Conservation (phyloP, 2,888 invertebrate species). For the Dioctria linearis region DNA sequence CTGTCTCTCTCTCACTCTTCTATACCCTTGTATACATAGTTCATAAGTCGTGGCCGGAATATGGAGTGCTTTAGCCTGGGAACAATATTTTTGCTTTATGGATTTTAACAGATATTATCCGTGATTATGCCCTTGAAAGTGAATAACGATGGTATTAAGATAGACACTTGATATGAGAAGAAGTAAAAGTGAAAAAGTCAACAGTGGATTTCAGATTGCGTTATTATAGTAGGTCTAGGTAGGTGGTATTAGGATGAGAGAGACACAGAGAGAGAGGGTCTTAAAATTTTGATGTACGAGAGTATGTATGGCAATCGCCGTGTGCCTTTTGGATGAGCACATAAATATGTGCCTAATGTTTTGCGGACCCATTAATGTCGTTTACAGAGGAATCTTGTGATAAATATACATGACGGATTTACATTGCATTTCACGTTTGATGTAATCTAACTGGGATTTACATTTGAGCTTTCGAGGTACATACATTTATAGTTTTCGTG, state of each 20-base stretch:
- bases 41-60: constrained; percentile 48
- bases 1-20: neutral
- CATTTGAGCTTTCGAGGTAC: too few species aligned
- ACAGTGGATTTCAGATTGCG: constrained; percentile 7
- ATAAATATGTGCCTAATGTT: too few species aligned
- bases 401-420: too few species aligned
- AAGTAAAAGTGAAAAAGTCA: constrained; percentile 38
- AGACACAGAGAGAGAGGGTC: too few species aligned
- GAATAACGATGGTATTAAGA: constrained; percentile 43
- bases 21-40: neutral
- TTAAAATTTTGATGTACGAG: too few species aligned
- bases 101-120: constrained; percentile 48
- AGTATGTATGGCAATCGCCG: too few species aligned
- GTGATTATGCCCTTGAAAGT: constrained; percentile 42
- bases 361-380: too few species aligned
- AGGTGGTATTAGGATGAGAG: neutral
- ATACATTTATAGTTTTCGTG: too few species aligned
- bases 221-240: neutral
- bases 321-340: too few species aligned
- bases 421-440: too few species aligned
- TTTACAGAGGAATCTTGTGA: too few species aligned
- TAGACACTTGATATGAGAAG: constrained; percentile 30
- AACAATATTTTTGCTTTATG: constrained; percentile 49
- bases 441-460: too few species aligned
- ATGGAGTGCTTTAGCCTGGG: constrained; percentile 36